Percentiles rank a stretch among this genome's conserved stretches.
Evolutionary conservation across 2,888 invertebrate genomes (phyloP).

Genomic region (Cancer borealis): DNA sequence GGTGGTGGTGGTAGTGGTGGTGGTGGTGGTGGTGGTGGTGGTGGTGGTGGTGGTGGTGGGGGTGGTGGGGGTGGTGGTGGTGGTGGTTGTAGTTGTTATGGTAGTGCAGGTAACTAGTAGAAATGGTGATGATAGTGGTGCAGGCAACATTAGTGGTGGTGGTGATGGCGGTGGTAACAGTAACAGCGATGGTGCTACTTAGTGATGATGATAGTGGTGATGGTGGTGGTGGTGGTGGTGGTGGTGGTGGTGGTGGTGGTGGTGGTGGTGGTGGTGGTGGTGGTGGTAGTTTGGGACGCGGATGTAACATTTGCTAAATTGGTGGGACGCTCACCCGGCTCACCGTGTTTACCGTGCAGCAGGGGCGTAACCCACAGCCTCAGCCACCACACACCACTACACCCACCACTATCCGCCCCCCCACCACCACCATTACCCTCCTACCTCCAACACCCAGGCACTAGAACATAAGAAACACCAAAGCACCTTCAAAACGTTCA

Average conservation of each 20-base stretch:
- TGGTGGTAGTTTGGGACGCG: slow-evolving; percentile 62
- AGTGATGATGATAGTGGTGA: background rate
- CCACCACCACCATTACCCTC: background rate
- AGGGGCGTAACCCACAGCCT: slow-evolving; percentile 61
- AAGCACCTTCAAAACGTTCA: slow-evolving; percentile 16
- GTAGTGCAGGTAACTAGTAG: no score
- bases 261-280: background rate
- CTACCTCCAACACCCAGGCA: background rate
- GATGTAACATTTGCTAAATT: slow-evolving; percentile 75
- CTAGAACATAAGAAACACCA: background rate
- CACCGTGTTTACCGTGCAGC: slow-evolving; percentile 66
- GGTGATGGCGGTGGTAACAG: background rate
- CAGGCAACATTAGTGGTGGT: background rate
- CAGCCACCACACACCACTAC: background rate
- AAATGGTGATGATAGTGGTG: background rate
- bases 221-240: background rate
- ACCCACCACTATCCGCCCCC: background rate
- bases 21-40: background rate
- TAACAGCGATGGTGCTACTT: background rate
- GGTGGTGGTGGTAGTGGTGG: background rate
- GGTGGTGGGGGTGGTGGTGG: background rate
- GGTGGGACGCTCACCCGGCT: slow-evolving; percentile 70
- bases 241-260: slow-evolving; percentile 16
- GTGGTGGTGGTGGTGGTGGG: background rate
- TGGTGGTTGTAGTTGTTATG: background rate